Conservation (phyloP, 2,797 vertebrate species). For the Diplodus puntazzo region DNA sequence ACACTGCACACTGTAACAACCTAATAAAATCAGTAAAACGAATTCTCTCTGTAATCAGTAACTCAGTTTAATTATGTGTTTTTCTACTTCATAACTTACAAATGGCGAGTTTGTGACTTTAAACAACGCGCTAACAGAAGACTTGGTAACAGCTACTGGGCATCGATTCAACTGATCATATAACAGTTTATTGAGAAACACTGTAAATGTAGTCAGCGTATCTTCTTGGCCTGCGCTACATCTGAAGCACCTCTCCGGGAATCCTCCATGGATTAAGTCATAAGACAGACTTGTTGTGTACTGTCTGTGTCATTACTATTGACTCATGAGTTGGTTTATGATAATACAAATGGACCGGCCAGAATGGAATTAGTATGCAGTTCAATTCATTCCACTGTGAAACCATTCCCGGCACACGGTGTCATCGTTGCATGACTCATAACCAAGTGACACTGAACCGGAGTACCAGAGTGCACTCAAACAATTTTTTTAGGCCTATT, state of each 20-base stretch:
- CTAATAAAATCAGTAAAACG: neutral
- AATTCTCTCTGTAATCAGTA: neutral
- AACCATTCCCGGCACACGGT: conserved; percentile 5
- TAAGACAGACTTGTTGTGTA: neutral
- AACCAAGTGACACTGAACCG: conserved; percentile 32
- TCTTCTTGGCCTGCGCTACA: neutral
- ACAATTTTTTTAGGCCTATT: neutral
- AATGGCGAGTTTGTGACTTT: neutral
- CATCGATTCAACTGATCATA: neutral
- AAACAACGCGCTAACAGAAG: neutral
- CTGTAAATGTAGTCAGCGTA: neutral
- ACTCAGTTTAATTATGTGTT: neutral
- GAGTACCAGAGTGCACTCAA: neutral
- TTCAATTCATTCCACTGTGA: neutral
- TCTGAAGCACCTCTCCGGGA: neutral
- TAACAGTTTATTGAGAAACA: conserved; percentile 11
- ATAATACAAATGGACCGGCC: neutral
- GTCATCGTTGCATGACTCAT: conserved; percentile 47
- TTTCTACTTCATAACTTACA: neutral
- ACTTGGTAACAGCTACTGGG: neutral
- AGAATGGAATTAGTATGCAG: neutral
- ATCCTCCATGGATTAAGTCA: neutral
- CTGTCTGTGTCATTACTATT: neutral
- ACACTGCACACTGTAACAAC: neutral
- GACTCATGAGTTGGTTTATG: neutral